These are phyloP conservation scores for Sigmodon hispidus DNA, from an alignment of 2,113 vertebrate genomes.

Conservation along the genomic window DNA sequence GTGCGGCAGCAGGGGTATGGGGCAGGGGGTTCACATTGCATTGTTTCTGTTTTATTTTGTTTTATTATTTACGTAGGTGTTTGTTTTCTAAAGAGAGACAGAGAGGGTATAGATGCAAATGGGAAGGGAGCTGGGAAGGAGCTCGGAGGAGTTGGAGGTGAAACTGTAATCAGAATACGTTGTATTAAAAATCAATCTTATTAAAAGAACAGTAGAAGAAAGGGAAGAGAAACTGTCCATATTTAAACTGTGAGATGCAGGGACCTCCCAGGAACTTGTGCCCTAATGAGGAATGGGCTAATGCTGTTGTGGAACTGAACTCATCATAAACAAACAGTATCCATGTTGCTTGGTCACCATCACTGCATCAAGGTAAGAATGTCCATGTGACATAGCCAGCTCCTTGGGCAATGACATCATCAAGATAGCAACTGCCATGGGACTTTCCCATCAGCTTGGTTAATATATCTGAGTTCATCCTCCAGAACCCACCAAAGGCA, in stretches of 20 bases:
- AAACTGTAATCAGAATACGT: background rate
- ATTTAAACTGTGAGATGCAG: background rate
- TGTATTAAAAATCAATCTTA: background rate
- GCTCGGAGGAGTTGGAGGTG: background rate
- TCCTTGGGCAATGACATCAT: background rate
- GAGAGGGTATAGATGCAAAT: background rate
- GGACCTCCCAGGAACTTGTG: background rate
- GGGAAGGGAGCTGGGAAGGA: too few species aligned
- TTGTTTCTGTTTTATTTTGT: background rate
- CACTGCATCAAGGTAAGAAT: background rate
- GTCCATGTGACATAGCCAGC: background rate
- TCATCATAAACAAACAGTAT: background rate
- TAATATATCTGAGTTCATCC: background rate
- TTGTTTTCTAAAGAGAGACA: background rate
- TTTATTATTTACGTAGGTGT: background rate
- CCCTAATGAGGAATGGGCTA: background rate
- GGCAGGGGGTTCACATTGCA: background rate
- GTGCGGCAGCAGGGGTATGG: background rate
- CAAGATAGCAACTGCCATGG: background rate
- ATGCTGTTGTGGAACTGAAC: background rate
- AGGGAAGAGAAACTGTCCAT: background rate
- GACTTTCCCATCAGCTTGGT: background rate
- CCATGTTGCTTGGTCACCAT: background rate
- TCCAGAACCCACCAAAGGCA: background rate
- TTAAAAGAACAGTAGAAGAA: background rate